Evolutionary conservation across 1,140 invertebrate genomes (phyloP).

Genomic region (Daktulosphaira vitifoliae): DNA sequence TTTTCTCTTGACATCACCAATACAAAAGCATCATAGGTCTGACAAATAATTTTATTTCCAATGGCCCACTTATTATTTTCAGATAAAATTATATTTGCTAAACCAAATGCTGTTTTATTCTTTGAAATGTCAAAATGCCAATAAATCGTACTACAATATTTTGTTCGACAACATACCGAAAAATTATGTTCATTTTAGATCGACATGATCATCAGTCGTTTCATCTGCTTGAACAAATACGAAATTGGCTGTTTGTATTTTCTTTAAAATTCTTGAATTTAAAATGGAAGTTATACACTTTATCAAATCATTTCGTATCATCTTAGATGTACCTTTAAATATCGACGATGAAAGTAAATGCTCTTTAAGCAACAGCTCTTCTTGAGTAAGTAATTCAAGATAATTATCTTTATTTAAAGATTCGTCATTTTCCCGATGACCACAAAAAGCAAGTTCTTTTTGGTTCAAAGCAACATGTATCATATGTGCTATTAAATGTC

Average conservation of each 20-base stretch:
- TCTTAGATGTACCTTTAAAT: conserved; percentile 41
- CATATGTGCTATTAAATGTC: conserved; percentile 31
- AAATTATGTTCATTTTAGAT: conserved; percentile 40
- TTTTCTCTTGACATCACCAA: neutral
- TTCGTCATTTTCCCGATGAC: conserved; percentile 38
- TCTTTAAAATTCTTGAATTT: conserved; percentile 38
- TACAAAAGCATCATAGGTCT: neutral
- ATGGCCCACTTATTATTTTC: neutral
- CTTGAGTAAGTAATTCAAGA: conserved; percentile 37
- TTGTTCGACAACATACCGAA: conserved; percentile 48
- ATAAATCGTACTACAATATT: conserved; percentile 50
- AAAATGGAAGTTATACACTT: conserved; percentile 40
- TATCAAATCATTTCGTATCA: conserved; percentile 42
- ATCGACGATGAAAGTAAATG: conserved; percentile 39
- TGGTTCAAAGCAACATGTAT: conserved; percentile 40
- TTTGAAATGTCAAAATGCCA: conserved; percentile 8
- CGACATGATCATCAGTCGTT: conserved; percentile 39
- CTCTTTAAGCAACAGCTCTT: conserved; percentile 36
- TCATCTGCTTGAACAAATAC: conserved; percentile 41
- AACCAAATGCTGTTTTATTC: neutral
- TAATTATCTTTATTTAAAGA: conserved; percentile 41
- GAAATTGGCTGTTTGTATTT: conserved; percentile 40
- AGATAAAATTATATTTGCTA: neutral
- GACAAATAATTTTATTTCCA: neutral
- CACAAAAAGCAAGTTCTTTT: conserved; percentile 41